These are phyloP conservation scores for Ammodytes marinus DNA, from an alignment of 2,113 vertebrate species.

Conservation along the genomic window DNA sequence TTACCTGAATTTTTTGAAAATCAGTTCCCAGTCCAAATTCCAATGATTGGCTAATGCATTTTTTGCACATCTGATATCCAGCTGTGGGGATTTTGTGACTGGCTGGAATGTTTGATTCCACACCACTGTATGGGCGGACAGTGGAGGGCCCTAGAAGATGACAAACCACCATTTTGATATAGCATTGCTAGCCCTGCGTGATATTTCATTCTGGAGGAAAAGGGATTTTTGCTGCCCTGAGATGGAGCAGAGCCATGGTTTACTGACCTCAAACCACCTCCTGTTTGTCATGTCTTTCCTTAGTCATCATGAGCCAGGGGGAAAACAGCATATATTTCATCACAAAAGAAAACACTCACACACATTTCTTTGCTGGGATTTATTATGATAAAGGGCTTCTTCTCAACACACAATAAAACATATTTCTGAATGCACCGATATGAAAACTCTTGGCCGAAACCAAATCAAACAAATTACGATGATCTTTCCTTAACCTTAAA, in stretches of 20 bases:
- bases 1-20: not conserved
- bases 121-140: not conserved
- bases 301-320: conserved; percentile 34
- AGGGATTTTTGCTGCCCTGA: conserved; percentile 30
- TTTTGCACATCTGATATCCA: conserved; percentile 17
- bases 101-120: conserved; percentile 25
- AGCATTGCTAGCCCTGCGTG: conserved; percentile 2
- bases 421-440: too few relatives aligned
- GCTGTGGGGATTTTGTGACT: not conserved
- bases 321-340: conserved; percentile 37
- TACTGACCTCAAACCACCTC: conserved; percentile 74
- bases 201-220: conserved; percentile 40
- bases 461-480: too few relatives aligned
- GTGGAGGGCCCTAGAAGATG: not conserved
- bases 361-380: not conserved
- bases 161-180: not conserved
- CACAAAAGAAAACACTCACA: conserved; percentile 14
- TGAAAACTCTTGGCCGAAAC: too few relatives aligned
- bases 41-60: not conserved
- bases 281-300: conserved; percentile 59
- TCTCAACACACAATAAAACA: too few relatives aligned
- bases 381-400: too few relatives aligned
- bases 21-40: too few relatives aligned
- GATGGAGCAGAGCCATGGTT: conserved; percentile 68
- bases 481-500: too few relatives aligned